A percentile compares a stretch with the other conserved stretches of the same genome.
Conservation (phyloP, 2,113 vertebrate species). For the Takifugu bimaculatus region DNA sequence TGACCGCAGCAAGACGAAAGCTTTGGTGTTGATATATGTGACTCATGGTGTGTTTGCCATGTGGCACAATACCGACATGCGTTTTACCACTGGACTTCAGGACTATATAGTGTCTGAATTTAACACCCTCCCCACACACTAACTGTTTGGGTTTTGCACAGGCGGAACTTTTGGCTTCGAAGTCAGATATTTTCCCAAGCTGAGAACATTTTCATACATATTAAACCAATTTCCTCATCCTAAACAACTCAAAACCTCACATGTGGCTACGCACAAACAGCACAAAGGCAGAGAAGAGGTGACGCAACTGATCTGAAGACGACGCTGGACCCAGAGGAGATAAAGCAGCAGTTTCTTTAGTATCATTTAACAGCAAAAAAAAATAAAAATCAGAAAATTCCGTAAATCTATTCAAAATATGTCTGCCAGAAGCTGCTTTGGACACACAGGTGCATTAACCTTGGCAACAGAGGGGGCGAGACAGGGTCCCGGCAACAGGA, state of each 20-base stretch:
- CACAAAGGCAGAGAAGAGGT: too few relatives aligned
- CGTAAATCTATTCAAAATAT: slow-evolving; percentile 13
- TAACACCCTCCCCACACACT: slow-evolving; percentile 32
- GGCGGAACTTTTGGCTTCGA: slow-evolving; percentile 19
- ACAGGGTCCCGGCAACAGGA: slow-evolving; percentile 53
- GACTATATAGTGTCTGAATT: slow-evolving; percentile 49
- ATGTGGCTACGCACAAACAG: neutral
- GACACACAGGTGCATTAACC: slow-evolving; percentile 64
- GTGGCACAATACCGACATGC: slow-evolving; percentile 40
- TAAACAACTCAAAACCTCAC: slow-evolving; percentile 23
- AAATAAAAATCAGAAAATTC: neutral
- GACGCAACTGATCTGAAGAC: neutral
- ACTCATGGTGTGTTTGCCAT: slow-evolving; percentile 52
- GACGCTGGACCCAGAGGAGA: neutral
- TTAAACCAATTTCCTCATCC: slow-evolving; percentile 41
- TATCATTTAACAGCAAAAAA: neutral
- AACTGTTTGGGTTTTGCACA: slow-evolving; percentile 14
- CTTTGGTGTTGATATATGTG: slow-evolving; percentile 27
- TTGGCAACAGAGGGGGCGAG: slow-evolving; percentile 52
- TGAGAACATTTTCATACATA: slow-evolving; percentile 43
- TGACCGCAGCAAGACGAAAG: slow-evolving; percentile 46
- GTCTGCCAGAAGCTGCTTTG: slow-evolving; percentile 28
- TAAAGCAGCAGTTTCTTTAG: neutral
- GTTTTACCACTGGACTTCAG: slow-evolving; percentile 41
- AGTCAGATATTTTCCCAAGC: slow-evolving; percentile 38